Evolutionary conservation across 2,113 vertebrate genomes (phyloP).

Genomic region (Leuciscus idus): DNA sequence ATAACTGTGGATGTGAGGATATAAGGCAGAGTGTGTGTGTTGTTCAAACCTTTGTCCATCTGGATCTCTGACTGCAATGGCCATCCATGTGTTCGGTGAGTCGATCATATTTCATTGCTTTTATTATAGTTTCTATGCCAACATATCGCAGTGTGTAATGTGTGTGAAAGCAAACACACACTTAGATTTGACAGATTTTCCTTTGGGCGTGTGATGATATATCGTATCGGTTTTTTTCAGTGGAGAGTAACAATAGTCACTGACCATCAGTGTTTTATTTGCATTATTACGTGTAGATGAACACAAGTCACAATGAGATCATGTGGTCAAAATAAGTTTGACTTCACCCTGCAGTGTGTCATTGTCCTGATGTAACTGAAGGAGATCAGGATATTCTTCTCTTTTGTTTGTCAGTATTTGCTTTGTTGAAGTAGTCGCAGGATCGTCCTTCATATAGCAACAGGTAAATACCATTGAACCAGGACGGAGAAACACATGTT

Average conservation of each 20-base stretch:
- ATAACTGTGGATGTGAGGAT: constrained; percentile 27
- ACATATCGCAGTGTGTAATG: not conserved
- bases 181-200: too few species aligned
- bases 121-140: not conserved
- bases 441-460: not conserved
- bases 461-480: not conserved
- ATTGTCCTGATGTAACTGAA: not conserved
- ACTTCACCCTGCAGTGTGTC: not conserved
- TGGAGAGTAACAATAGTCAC: not conserved
- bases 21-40: constrained; percentile 39
- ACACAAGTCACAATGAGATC: not conserved
- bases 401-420: not conserved
- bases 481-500: not conserved
- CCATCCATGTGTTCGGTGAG: constrained; percentile 83
- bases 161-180: not conserved
- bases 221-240: not conserved
- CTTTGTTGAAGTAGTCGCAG: not conserved
- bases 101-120: constrained; percentile 28
- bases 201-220: not conserved
- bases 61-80: constrained; percentile 65
- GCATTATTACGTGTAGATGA: not conserved
- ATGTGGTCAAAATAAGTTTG: not conserved
- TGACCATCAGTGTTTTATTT: too few species aligned
- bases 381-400: not conserved
- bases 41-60: constrained; percentile 53